Evolutionary conservation across 2,113 vertebrate genomes (phyloP), one percentile per base, ranked within the genome.

Genomic region (Paratilapia polleni): DNA sequence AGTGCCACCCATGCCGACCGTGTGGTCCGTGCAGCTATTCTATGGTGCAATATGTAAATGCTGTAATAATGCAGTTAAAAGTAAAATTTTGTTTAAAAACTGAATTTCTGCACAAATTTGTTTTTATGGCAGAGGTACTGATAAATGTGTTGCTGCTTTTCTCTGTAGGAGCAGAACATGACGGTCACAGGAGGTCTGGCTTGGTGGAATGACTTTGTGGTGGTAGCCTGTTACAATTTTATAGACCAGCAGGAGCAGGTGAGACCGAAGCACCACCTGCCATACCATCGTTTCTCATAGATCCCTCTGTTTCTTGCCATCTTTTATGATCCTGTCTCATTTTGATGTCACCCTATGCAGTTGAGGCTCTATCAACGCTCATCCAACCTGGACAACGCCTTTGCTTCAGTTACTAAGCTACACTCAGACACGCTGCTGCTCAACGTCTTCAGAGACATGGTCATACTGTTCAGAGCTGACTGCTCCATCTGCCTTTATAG

Each of bases 401-500:
- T 99, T 87, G 97, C 98, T 52, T 97, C 98, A 4, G 94, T 99
- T 93, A 98, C 97, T 61, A 98, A 97, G 95, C 95, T 98, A 92
- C 97, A 97, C 77, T 95, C 96, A 13, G 96, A 97, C 92, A 98
- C 97, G 0, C 95, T 99, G 91, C 93, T 99, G 86, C 96, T 99
- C 70, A 99, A 98, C 90, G 97, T 99, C 79, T 99, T 99, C 95
- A 96, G 97, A 88, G 97, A 99, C 94, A 97, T 98, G 82, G 93
- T 99, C 49, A 97, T 98, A 92, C 84, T 99, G 84, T 99, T 99
- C 91, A 95, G 98, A 91, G 97, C 96, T 2, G 98, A 99, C 94
- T 99, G 98, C 93, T 98, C 97, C 87, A 98, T 99, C 95, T 98
- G 98, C 92, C 97, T 99, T 82, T 99, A 99, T 81, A 98, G 97